These are phyloP conservation scores for Gymnoscopelus braueri DNA, from an alignment of 2,797 vertebrate genomes.

Conservation along the genomic window DNA sequence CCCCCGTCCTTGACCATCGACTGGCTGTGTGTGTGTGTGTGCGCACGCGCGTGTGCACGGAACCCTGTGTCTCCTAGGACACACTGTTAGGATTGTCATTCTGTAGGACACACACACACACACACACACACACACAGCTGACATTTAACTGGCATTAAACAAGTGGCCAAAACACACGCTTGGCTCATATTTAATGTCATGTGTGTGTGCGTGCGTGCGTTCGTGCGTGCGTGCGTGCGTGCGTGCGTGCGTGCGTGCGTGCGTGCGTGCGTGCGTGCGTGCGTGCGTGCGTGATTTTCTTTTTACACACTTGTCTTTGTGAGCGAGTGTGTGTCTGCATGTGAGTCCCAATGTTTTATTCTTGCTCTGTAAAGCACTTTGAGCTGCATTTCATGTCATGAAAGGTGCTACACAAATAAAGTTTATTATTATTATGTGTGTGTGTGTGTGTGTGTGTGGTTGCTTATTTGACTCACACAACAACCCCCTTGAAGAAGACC, in stretches of 20 bases:
- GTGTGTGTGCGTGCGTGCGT: slow-evolving; percentile 27
- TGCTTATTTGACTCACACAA: no score
- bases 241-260: slow-evolving; percentile 15
- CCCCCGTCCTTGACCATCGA: not conserved
- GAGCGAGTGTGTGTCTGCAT: slow-evolving; percentile 6
- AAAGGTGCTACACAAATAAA: no score
- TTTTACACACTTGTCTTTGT: not conserved
- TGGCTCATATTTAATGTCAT: slow-evolving; percentile 81
- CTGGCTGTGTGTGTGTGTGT: not conserved
- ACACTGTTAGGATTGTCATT: slow-evolving; percentile 68
- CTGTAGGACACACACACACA: slow-evolving; percentile 28
- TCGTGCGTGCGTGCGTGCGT: slow-evolving; percentile 21
- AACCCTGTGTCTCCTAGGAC: slow-evolving; percentile 62
- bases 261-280: slow-evolving; percentile 11
- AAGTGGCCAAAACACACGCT: slow-evolving; percentile 74
- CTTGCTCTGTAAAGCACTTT: no score
- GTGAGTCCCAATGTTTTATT: no score
- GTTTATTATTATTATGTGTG: no score
- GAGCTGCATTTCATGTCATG: no score
- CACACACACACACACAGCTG: slow-evolving; percentile 65
- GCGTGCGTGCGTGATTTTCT: slow-evolving; percentile 22
- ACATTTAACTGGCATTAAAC: slow-evolving; percentile 87
- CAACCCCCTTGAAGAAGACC: no score
- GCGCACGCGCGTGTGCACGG: slow-evolving; percentile 3
- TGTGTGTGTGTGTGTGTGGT: slow-evolving; percentile 19